Evolutionary conservation across 2,888 invertebrate species (phyloP), one percentile per base, ranked within the genome.

Genomic region (Folsomia manolachei): DNA sequence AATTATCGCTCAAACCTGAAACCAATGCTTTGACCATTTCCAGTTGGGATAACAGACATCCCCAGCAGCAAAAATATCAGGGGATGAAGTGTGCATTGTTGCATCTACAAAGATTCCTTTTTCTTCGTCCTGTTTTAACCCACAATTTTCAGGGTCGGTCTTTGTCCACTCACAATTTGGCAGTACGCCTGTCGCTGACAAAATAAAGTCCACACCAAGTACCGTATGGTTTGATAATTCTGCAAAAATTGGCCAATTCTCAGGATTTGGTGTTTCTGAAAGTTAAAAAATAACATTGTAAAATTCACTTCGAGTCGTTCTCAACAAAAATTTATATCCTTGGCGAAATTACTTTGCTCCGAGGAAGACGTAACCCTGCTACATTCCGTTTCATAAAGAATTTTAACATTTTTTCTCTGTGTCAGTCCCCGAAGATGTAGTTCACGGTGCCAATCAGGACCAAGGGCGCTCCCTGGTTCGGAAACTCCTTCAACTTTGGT

Each of bases 131-230:
- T 70, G 71, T 7, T 62, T 52, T 24, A 56, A 19, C 7, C 11
- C 7, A 39, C 39, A 4, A 39, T 39, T 14, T n/a, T n/a, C n/a
- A n/a, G n/a, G n/a, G 61, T 62, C 27, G 60, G 39, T 25, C 2
- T 27, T 11, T 71, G 77, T 72, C 70, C 75, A 71, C 19, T 51
- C 63, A 65, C 67, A 66, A 70, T 89, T 88, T 1, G 93, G 91
- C 69, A 86, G 85, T 0, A 99, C 97, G 19, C 99, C 99, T 61
- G 95, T 98, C 0, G 98, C 99, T 75, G 96, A 97, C 72, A 99
- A 89, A 27, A 99, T 86, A 82, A 98, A 89, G 86, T 99, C 96
- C 86, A 94, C 94, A 18, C 89, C 87, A 80, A 91, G 86, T 11
- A 87, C 84, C 82, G 88, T 87, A 0, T 89, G 90, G 84, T 92